Base-by-base conservation (phyloP, 2,113 vertebrate genomes). In the Eublepharis macularius region DNA sequence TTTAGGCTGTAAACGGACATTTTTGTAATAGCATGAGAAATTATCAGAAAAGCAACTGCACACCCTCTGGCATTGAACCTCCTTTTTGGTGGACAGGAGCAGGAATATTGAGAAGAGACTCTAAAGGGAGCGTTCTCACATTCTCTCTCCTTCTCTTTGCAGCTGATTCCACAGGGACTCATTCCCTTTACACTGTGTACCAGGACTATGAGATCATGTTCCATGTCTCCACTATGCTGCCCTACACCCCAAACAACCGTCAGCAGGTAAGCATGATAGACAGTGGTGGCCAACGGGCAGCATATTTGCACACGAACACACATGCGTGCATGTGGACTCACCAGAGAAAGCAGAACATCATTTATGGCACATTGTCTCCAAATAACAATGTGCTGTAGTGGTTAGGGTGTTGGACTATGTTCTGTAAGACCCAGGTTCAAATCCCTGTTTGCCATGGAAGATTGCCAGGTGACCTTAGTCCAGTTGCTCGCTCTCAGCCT, bases 171-270 rank as follows among this genome's bases (percentile, higher is more conserved):
- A 97, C 97, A 0, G 97, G 97, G 51, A 97, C 96, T 0, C 97
- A 98, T 85, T 98, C 98, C 1, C 97, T 98, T 81, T 98, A 98
- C 91, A 98, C 98, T 3, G 96, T 95, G 9, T 98, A 98, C 93
- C 98, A 98, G 94, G 98, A 98, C 95, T 98, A 98, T 8, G 98
- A 98, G 96, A 97, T 98, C 86, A 98, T 98, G 98, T 98, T 98
- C 90, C 98, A 98, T 10, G 98, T 98, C 83, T 98, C 98, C 65
- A 98, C 98, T 2, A 98, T 98, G 97, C 95, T 98, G 81, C 97
- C 97, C 57, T 98, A 97, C 91, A 98, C 97, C 29, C 88, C 97
- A 85, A 97, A 97, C 95, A 97, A 97, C 91, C 97, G 96, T 43
- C 97, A 97, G 80, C 97, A 97, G 97, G 97, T 97, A 94, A 74